Evolutionary conservation across 2,113 vertebrate genomes (phyloP).

Genomic region (Hiodon alosoides): DNA sequence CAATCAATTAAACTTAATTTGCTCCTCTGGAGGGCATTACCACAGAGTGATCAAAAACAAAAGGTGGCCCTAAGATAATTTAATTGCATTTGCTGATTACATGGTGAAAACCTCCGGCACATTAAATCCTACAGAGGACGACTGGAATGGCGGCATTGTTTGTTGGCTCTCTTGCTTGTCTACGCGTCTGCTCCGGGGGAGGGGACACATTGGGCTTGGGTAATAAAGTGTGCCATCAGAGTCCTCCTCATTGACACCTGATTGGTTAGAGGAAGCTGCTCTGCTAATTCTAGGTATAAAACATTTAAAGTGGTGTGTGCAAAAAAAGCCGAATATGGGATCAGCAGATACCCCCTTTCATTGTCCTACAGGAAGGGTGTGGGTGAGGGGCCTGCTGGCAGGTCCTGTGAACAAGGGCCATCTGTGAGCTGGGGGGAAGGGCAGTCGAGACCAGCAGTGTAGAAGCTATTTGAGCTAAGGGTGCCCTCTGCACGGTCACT

Average conservation of each 20-base stretch:
- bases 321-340: constrained; percentile 1
- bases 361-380: constrained; percentile 2
- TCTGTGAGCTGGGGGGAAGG: constrained; percentile 8
- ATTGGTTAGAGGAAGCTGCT: neutral
- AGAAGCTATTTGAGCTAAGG: neutral
- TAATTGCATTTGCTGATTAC: no score
- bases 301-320: constrained; percentile 7
- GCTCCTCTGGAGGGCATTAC: neutral
- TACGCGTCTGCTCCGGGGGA: neutral
- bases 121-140: no score
- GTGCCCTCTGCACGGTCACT: neutral
- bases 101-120: no score
- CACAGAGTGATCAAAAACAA: neutral
- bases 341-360: neutral
- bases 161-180: neutral
- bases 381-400: neutral
- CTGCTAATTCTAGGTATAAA: neutral
- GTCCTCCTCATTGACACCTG: neutral
- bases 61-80: no score
- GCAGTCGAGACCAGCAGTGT: neutral
- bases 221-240: neutral
- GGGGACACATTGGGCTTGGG: neutral
- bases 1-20: neutral
- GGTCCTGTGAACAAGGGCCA: constrained; percentile 4
- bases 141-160: no score